Percentiles rank a stretch among this genome's conserved stretches.
These are phyloP conservation scores for Diarsia rubi DNA, from an alignment of 2,888 invertebrate species.

Conservation along the genomic window DNA sequence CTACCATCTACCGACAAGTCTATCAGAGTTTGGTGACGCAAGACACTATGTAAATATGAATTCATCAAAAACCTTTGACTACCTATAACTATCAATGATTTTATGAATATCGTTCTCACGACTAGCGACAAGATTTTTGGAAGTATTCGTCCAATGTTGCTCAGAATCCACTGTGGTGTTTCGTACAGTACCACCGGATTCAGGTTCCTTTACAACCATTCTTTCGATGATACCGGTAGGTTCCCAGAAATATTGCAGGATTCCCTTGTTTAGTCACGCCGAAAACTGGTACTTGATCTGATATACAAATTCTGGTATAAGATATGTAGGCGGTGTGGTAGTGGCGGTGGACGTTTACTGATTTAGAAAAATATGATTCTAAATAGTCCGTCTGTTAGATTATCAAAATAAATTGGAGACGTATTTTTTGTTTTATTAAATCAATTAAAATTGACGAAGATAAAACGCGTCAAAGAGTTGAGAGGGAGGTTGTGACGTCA, in stretches of 20 bases:
- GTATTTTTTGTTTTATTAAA: too few species aligned
- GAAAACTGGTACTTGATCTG: conserved; percentile 18
- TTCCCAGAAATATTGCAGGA: conserved; percentile 23
- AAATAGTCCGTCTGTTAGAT: too few species aligned
- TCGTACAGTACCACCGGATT: conserved; percentile 37
- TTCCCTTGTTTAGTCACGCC: conserved; percentile 23
- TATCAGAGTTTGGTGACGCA: not conserved
- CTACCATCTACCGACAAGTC: not conserved
- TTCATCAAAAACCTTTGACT: not conserved
- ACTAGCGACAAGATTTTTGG: conserved; percentile 13
- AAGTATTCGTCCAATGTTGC: conserved; percentile 24
- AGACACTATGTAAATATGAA: not conserved
- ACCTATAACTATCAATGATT: not conserved
- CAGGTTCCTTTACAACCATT: conserved; percentile 1
- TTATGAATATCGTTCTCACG: conserved; percentile 23
- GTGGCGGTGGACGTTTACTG: too few species aligned
- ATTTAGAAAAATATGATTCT: too few species aligned
- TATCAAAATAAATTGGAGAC: too few species aligned
- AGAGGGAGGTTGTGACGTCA: too few species aligned
- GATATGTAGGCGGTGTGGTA: too few species aligned
- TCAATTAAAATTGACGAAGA: too few species aligned
- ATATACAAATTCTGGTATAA: not conserved
- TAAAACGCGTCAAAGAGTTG: too few species aligned
- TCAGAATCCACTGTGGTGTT: conserved; percentile 21
- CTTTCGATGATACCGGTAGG: conserved; percentile 27